Conservation (phyloP, 1,140 invertebrate species). For the Notospermus geniculatus region DNA sequence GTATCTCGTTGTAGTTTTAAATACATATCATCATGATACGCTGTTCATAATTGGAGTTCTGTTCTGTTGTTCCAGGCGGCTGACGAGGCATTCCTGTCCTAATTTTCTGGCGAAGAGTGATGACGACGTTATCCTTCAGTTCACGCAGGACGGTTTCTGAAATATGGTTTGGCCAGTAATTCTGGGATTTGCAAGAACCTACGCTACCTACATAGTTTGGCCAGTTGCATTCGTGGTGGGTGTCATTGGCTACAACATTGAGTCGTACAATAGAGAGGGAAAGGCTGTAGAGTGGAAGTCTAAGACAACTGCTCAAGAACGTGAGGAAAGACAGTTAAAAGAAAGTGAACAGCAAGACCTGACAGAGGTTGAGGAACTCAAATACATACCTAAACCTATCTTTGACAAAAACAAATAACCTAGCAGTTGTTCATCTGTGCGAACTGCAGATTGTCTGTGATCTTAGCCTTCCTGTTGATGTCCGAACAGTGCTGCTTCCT, state of each 20-base stretch:
- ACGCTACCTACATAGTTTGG: background rate
- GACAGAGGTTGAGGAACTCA: constrained; percentile 1
- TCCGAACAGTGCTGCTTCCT: too few species aligned
- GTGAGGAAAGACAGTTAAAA: background rate
- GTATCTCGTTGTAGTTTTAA: too few species aligned
- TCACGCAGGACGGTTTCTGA: too few species aligned
- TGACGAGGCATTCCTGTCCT: too few species aligned
- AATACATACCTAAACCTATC: constrained; percentile 3
- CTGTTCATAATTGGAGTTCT: too few species aligned
- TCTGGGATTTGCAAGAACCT: constrained; percentile 3
- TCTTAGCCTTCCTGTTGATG: too few species aligned
- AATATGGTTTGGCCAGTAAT: background rate
- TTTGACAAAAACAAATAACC: constrained; percentile 1
- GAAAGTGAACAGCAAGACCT: background rate
- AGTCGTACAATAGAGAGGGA: background rate
- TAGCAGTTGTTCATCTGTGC: too few species aligned
- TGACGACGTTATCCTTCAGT: too few species aligned
- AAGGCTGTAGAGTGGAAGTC: background rate
- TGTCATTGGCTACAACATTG: constrained; percentile 5
- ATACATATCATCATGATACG: too few species aligned
- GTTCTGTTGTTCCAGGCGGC: too few species aligned
- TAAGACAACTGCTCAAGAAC: background rate
- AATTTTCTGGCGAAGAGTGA: too few species aligned
- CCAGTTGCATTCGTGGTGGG: background rate
- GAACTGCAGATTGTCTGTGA: too few species aligned